Base-by-base conservation (phyloP, 2,113 vertebrate genomes). In the Malaclemys terrapin region DNA sequence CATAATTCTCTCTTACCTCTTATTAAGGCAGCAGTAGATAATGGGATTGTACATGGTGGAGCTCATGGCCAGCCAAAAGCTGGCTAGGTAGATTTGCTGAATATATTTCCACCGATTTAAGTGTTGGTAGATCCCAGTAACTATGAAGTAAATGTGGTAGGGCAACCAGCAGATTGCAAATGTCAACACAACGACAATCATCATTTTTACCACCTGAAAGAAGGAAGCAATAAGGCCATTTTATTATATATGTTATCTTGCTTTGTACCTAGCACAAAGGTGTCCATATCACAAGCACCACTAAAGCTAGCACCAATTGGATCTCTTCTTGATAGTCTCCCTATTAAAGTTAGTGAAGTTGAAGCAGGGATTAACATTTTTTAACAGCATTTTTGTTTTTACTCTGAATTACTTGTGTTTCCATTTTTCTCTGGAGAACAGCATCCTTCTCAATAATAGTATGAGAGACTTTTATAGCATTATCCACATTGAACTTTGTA, bases 31-130 rank as follows among this genome's bases (percentile, higher is more conserved):
- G 97, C 99, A 99, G 98, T 99, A 99, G 98, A 99, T 99, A 97
- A 99, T 99, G 87, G 99, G 99, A 90, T 99, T 99, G 97, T 99
- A 99, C 99, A 99, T 99, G 56, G 99, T 99, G 47, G 99, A 99
- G 97, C 99, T 99, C 99, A 99, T 99, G 62, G 99, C 99, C 90
- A 99, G 98, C 99, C 99, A 99, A 97, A 99, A 98, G 87, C 99
- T 99, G 2, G 99, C 99, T 97, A 99, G 97, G 94, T 99, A 99
- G 83, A 99, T 98, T 97, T 99, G 99, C 96, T 99, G 99, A 97
- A 99, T 99, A 79, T 99, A 99, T 98, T 99, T 99, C 99, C 99
- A 99, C 75, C 96, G 97, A 76, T 91, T 98, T 95, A 99, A 91
- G 19, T 96, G 96, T 92, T 99, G 99, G 85, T 99, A 99, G 81